Evolutionary conservation across 2,113 vertebrate genomes (phyloP).

Genomic region (Cyanoderma ruficeps): DNA sequence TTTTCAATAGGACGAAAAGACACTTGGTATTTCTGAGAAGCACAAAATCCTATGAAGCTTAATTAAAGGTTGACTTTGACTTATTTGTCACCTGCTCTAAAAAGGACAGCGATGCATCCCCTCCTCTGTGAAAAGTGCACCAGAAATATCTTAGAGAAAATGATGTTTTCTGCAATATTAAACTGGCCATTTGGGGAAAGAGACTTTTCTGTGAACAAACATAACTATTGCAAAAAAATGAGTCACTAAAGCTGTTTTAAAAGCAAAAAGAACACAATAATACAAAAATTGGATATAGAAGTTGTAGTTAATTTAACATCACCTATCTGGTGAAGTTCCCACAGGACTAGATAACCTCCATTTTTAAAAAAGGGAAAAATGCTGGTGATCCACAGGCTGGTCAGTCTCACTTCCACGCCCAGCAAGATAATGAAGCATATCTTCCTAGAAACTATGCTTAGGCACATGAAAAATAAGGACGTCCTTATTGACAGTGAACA

Average conservation of each 20-base stretch:
- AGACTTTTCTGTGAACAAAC: not conserved
- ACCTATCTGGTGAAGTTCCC: not conserved
- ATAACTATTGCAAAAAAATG: not conserved
- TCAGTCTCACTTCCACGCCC: not conserved
- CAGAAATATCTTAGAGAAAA: not conserved
- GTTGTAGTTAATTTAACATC: not conserved
- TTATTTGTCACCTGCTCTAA: not conserved
- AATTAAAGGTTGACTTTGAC: not conserved
- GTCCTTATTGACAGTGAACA: not conserved
- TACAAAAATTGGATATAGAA: not conserved
- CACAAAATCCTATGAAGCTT: not conserved
- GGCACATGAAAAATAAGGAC: not conserved
- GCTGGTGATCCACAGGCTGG: not conserved
- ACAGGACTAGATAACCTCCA: not conserved
- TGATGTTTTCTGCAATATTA: not conserved
- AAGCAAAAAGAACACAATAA: not conserved
- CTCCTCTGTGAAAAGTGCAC: not conserved
- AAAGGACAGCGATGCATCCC: not conserved
- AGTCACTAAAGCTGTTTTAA: not conserved
- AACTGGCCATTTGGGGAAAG: not conserved
- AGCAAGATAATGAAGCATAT: not conserved
- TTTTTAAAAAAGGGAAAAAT: not conserved
- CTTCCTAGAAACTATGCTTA: not conserved
- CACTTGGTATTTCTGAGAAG: not conserved
- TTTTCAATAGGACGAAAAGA: not conserved